Evolutionary conservation across 2,113 vertebrate species (phyloP).

Genomic region (Anas platyrhynchos): DNA sequence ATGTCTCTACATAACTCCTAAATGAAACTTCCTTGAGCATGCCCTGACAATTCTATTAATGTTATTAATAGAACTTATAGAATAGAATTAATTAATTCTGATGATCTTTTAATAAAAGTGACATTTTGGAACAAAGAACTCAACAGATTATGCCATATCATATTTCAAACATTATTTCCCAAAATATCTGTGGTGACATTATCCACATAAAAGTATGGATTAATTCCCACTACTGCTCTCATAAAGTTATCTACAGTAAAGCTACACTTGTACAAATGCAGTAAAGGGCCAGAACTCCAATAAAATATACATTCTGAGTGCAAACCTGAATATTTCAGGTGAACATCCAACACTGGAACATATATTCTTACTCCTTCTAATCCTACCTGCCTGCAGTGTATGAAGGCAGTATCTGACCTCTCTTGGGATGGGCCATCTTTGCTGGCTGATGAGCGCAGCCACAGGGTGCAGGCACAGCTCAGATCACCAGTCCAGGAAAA

Average conservation of each 20-base stretch:
- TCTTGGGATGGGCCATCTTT: neutral
- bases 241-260: neutral
- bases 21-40: neutral
- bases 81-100: neutral
- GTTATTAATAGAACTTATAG: neutral
- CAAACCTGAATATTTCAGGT: neutral
- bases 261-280: neutral
- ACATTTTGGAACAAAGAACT: neutral
- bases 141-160: neutral
- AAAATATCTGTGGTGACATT: neutral
- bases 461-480: neutral
- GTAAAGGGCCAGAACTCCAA: neutral
- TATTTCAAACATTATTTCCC: neutral
- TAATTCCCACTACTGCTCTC: neutral
- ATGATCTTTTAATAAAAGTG: neutral
- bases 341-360: neutral
- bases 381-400: neutral
- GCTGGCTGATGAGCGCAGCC: neutral
- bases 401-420: neutral
- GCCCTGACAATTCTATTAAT: neutral
- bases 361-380: neutral
- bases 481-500: neutral
- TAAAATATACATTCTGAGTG: neutral
- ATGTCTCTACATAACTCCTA: neutral
- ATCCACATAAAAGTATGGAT: neutral